These are phyloP conservation scores for Champsocephalus gunnari DNA, from an alignment of 2,797 vertebrate species.

Conservation along the genomic window DNA sequence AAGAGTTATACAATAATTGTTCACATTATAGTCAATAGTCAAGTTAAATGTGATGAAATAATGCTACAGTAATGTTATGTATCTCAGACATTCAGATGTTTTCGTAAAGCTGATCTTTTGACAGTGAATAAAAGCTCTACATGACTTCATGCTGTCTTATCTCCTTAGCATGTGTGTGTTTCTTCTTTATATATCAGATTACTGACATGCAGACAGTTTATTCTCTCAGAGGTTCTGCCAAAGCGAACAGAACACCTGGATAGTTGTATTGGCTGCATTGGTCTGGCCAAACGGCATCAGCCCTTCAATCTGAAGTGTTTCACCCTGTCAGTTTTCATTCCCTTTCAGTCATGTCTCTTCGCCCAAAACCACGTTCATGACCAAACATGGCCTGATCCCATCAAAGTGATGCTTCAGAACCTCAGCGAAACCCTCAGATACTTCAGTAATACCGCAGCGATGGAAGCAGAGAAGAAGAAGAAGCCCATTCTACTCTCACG, in stretches of 20 bases:
- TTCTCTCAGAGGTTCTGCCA: slow-evolving; percentile 33
- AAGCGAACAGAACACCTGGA: slow-evolving; percentile 47
- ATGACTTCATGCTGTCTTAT: slow-evolving; percentile 19
- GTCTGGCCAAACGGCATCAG: slow-evolving; percentile 36
- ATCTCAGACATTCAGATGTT: not conserved
- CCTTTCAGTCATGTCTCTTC: slow-evolving; percentile 54
- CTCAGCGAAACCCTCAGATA: slow-evolving; percentile 50
- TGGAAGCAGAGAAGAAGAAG: slow-evolving; percentile 23
- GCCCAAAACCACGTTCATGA: slow-evolving; percentile 68
- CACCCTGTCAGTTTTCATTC: slow-evolving; percentile 70
- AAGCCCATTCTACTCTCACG: slow-evolving; percentile 32
- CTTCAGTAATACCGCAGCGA: slow-evolving; percentile 36
- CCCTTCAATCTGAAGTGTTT: slow-evolving; percentile 50
- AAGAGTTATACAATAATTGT: slow-evolving; percentile 14
- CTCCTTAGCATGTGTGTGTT: slow-evolving; percentile 9
- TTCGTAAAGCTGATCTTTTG: slow-evolving; percentile 4
- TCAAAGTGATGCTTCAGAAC: slow-evolving; percentile 58
- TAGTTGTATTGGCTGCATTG: not conserved
- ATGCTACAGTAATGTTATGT: not conserved
- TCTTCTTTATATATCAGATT: slow-evolving; percentile 33
- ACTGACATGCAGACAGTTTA: slow-evolving; percentile 34
- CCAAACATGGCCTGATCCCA: slow-evolving; percentile 72
- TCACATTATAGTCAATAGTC: not conserved
- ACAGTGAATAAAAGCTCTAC: slow-evolving; percentile 3
- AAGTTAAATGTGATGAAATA: slow-evolving; percentile 1